These are phyloP conservation scores for Ectemnius lituratus DNA, from an alignment of 2,888 invertebrate genomes.

Conservation along the genomic window DNA sequence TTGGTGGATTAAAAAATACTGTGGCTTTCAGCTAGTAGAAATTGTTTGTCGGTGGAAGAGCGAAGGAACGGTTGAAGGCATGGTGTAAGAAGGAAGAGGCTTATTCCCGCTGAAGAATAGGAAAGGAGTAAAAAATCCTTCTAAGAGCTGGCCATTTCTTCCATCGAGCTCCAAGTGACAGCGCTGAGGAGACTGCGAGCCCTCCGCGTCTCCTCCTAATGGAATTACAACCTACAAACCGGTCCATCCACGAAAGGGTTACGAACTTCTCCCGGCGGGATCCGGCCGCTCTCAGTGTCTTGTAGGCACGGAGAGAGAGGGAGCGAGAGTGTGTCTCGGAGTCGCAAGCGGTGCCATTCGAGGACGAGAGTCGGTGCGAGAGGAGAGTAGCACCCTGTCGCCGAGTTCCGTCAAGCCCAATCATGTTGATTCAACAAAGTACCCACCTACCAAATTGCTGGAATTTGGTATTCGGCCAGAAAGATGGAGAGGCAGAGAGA, in stretches of 20 bases:
- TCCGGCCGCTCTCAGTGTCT: neutral
- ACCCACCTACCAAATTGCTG: slow-evolving; percentile 77
- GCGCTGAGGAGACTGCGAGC: slow-evolving; percentile 14
- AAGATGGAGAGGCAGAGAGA: slow-evolving; percentile 59
- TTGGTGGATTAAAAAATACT: neutral
- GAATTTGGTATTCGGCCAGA: slow-evolving; percentile 78
- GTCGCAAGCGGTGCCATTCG: slow-evolving; percentile 19
- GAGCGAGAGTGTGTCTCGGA: slow-evolving; percentile 9
- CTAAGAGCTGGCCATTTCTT: slow-evolving; percentile 12
- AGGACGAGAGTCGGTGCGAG: neutral
- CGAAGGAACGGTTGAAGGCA: neutral
- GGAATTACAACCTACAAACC: slow-evolving; percentile 41
- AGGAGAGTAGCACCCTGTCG: slow-evolving; percentile 53
- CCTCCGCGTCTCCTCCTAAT: slow-evolving; percentile 35
- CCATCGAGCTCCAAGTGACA: slow-evolving; percentile 24
- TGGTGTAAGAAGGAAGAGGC: neutral
- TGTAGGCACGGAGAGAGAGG: slow-evolving; percentile 1
- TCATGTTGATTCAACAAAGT: slow-evolving; percentile 78
- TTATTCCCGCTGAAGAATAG: neutral
- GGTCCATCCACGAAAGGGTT: slow-evolving; percentile 48
- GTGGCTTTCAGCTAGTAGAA: neutral
- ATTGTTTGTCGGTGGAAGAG: neutral
- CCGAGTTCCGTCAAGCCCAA: slow-evolving; percentile 74
- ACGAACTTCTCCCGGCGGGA: slow-evolving; percentile 19
- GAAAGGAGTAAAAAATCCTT: neutral